Percentiles rank a stretch among this genome's conserved stretches.
These are phyloP conservation scores for Erebia ligea DNA, from an alignment of 2,888 invertebrate genomes.

Conservation along the genomic window DNA sequence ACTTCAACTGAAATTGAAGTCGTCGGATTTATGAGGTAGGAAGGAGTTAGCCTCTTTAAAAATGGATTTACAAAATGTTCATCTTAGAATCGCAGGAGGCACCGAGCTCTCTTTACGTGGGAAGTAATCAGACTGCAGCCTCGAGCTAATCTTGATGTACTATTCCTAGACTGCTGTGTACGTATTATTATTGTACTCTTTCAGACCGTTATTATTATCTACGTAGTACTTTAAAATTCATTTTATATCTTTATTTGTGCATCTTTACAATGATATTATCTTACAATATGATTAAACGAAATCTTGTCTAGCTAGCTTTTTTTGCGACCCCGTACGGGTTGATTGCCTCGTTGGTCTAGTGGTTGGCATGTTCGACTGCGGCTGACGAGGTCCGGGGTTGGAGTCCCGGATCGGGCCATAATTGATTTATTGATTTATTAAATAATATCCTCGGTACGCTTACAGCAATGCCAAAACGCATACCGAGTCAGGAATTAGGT, in stretches of 20 bases:
- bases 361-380: too few relatives aligned
- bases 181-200: constrained; percentile 68
- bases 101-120: constrained; percentile 64
- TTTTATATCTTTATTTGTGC: neutral
- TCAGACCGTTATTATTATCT: constrained; percentile 57
- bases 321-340: too few relatives aligned
- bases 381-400: too few relatives aligned
- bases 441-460: too few relatives aligned
- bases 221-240: neutral
- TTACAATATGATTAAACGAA: too few relatives aligned
- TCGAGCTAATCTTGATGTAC: constrained; percentile 76
- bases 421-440: too few relatives aligned
- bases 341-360: too few relatives aligned
- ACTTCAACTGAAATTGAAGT: too few relatives aligned
- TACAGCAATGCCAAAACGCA: too few relatives aligned
- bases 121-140: constrained; percentile 74
- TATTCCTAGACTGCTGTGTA: constrained; percentile 63
- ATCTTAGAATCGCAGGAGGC: constrained; percentile 62
- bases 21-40: constrained; percentile 33
- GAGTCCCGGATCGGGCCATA: too few relatives aligned
- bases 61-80: constrained; percentile 56
- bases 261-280: neutral
- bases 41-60: constrained; percentile 38
- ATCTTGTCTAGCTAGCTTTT: too few relatives aligned
- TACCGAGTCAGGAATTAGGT: too few relatives aligned